These are phyloP conservation scores for Bergia puertoricense DNA, from an alignment of 92 coral and sea anemone genomes.

Conservation along the genomic window DNA sequence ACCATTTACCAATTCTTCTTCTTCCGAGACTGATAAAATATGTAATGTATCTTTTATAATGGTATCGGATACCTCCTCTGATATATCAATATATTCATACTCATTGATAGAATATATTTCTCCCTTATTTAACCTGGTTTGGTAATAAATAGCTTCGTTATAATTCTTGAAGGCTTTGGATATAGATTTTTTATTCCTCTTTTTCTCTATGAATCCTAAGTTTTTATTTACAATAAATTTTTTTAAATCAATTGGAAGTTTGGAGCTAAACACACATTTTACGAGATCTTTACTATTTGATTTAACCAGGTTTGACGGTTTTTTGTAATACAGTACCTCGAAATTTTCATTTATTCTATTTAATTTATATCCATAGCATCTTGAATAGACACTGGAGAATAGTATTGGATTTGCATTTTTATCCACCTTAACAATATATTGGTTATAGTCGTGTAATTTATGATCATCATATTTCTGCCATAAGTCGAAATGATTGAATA, in stretches of 20 bases:
- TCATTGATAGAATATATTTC: conserved; percentile 9
- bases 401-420: not conserved
- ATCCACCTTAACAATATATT: conserved; percentile 4
- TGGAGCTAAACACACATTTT: not conserved
- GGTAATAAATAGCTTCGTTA: conserved; percentile 19
- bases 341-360: conserved; percentile 12
- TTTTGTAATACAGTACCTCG: not conserved
- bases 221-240: conserved; percentile 25
- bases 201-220: conserved; percentile 17
- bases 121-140: not conserved
- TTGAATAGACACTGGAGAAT: not conserved
- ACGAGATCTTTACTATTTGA: conserved; percentile 3
- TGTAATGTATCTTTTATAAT: conserved; percentile 16
- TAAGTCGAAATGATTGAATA: conserved; percentile 7
- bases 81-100: not conserved
- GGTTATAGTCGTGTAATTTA: conserved; percentile 19
- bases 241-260: not conserved
- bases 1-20: not conserved
- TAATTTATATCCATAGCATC: conserved; percentile 26
- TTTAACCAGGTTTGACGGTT: not conserved
- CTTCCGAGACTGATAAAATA: not conserved
- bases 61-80: not conserved
- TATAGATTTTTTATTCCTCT: not conserved
- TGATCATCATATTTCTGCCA: conserved; percentile 17
- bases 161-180: conserved; percentile 4